These are phyloP conservation scores for Leucophenga maculata DNA, from an alignment of 2,888 invertebrate species.

Conservation along the genomic window DNA sequence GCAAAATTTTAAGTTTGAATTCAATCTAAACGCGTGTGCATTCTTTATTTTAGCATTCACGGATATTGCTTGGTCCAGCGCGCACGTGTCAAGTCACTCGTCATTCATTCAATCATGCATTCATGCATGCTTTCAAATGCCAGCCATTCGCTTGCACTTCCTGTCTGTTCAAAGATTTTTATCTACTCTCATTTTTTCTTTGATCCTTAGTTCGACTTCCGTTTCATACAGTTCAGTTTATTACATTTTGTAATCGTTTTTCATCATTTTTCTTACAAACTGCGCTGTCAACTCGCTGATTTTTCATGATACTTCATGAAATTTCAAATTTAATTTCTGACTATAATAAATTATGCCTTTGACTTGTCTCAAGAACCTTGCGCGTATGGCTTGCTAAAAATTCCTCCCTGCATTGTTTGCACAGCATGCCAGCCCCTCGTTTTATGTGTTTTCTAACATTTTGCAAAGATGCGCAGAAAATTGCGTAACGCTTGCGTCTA, in stretches of 20 bases:
- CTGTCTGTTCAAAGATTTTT: not conserved
- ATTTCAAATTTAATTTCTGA: conserved; percentile 16
- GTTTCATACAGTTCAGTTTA: not conserved
- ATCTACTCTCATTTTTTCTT: not conserved
- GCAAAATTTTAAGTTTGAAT: too few species aligned
- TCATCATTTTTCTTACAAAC: not conserved
- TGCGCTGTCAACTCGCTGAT: not conserved
- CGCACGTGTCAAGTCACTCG: conserved; percentile 20
- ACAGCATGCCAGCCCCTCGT: not conserved
- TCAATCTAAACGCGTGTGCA: not conserved
- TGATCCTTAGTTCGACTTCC: not conserved
- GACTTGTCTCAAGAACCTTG: conserved; percentile 13
- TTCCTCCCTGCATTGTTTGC: not conserved
- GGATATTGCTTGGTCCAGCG: conserved; percentile 5
- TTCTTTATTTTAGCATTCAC: not conserved
- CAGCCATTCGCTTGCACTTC: conserved; percentile 9
- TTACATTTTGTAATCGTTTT: conserved; percentile 18
- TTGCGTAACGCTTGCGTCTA: conserved; percentile 9
- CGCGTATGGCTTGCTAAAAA: not conserved
- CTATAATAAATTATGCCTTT: conserved; percentile 11
- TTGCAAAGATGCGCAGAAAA: conserved; percentile 12
- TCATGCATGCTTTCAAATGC: not conserved
- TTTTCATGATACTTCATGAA: not conserved
- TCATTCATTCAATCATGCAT: not conserved
- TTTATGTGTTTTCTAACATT: not conserved